phyloP scores from a whole-genome alignment of 2,113 vertebrate species.

The Panurus biarmicus region DNA sequence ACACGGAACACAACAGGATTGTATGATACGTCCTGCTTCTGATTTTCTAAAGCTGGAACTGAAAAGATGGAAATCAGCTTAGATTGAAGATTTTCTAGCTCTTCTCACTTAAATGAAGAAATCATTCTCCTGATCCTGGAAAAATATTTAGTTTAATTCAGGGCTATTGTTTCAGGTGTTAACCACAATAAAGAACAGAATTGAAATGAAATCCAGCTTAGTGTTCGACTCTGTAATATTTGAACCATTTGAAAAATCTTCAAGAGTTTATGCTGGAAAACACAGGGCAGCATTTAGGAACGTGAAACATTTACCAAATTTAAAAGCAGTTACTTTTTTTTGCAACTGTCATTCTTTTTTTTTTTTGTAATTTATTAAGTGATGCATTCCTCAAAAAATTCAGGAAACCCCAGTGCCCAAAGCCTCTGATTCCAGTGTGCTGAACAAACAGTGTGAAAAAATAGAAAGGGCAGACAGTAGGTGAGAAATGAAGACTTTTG shows the following conservation, averaged over 20 bases:
- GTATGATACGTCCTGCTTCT: fast-evolving
- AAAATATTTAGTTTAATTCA: not conserved
- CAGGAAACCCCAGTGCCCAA: not conserved
- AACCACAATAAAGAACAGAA: not conserved
- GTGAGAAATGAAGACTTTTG: not conserved
- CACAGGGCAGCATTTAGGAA: not conserved
- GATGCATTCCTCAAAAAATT: not conserved
- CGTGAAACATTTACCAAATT: not conserved
- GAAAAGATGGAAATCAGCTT: not conserved
- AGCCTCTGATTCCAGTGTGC: not conserved
- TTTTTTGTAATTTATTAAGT: not conserved
- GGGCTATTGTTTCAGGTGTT: not conserved
- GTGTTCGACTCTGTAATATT: not conserved
- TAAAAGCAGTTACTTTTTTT: not conserved
- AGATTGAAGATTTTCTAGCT: not conserved
- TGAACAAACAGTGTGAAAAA: not conserved
- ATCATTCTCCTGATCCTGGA: not conserved
- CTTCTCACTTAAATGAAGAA: not conserved
- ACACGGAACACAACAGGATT: not conserved
- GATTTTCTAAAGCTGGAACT: not conserved
- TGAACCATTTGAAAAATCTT: not conserved
- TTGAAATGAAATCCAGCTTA: not conserved
- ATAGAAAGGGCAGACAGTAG: not conserved
- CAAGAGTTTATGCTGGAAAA: not conserved
- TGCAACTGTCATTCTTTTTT: not conserved